These are phyloP conservation scores for Eupithecia abbreviata DNA, from an alignment of 2,888 invertebrate species.

Conservation along the genomic window DNA sequence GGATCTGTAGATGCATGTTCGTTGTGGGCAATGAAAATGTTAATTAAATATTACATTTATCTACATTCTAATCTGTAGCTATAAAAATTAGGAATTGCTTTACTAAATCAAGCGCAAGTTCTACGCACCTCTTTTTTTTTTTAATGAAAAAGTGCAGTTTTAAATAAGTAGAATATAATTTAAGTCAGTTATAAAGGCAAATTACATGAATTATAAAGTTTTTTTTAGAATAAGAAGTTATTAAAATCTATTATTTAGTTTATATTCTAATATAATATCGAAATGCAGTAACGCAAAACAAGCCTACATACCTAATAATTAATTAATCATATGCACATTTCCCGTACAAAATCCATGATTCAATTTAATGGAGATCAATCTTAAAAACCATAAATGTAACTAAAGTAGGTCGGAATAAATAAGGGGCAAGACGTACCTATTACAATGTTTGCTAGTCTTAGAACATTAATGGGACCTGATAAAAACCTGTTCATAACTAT, in stretches of 20 bases:
- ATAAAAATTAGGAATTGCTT: background rate
- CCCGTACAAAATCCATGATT: conserved; percentile 33
- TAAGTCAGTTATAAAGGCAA: background rate
- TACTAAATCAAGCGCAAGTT: background rate
- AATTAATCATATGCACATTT: conserved; percentile 30
- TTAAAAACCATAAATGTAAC: conserved; percentile 28
- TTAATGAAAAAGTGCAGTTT: background rate
- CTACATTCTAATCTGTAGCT: background rate
- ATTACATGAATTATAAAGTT: conserved; percentile 4
- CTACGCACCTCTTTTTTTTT: background rate
- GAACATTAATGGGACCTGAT: background rate
- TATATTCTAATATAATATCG: conserved; percentile 1
- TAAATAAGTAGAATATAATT: background rate
- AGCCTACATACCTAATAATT: conserved; percentile 23
- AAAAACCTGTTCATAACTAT: background rate
- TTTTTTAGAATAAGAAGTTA: background rate
- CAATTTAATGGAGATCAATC: conserved; percentile 42
- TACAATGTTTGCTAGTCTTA: conserved; percentile 20
- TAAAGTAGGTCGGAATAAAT: conserved; percentile 20
- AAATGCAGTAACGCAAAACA: conserved; percentile 19
- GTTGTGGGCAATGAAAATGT: too few relatives aligned
- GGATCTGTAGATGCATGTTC: too few relatives aligned
- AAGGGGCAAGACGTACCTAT: conserved; percentile 19
- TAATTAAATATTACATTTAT: background rate
- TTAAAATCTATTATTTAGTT: conserved; percentile 3